phyloP scores from a whole-genome alignment of 2,888 invertebrate genomes.

The Aricia artaxerxes region DNA sequence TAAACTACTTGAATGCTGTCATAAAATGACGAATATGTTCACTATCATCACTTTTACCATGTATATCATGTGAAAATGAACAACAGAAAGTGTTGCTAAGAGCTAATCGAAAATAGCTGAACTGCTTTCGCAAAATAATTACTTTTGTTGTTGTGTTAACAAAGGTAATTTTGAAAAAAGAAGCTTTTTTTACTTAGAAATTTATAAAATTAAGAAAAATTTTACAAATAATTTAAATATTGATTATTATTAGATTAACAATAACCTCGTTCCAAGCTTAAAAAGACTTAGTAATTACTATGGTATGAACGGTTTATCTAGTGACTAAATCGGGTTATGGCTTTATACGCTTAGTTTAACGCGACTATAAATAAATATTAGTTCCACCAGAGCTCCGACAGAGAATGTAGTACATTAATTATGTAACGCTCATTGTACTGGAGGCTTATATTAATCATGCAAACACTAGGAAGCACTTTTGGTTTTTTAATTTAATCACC shows the following conservation, averaged over 20 bases:
- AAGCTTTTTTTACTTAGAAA: too few relatives aligned
- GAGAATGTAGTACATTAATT: constrained; percentile 8
- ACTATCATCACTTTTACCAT: not conserved
- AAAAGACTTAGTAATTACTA: too few relatives aligned
- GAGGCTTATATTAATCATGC: constrained; percentile 3
- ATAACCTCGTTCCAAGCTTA: too few relatives aligned
- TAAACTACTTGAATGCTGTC: not conserved
- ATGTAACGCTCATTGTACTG: not conserved
- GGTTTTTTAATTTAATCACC: not conserved
- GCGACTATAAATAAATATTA: constrained; percentile 24
- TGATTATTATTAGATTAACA: too few relatives aligned
- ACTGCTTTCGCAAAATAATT: too few relatives aligned
- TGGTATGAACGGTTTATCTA: not conserved
- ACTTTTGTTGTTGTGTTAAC: too few relatives aligned
- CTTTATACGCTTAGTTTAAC: not conserved
- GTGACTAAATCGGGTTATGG: not conserved
- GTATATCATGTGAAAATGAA: not conserved
- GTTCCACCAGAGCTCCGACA: not conserved
- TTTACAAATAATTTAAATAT: too few relatives aligned
- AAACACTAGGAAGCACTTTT: not conserved
- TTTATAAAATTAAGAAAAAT: too few relatives aligned
- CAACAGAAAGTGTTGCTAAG: too few relatives aligned
- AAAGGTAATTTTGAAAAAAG: too few relatives aligned
- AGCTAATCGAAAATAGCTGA: too few relatives aligned
- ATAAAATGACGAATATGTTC: constrained; percentile 7